A percentile compares a stretch with the other conserved stretches of the same genome.
Conservation (phyloP, 1,140 invertebrate genomes). For the Cotesia glomerata region DNA sequence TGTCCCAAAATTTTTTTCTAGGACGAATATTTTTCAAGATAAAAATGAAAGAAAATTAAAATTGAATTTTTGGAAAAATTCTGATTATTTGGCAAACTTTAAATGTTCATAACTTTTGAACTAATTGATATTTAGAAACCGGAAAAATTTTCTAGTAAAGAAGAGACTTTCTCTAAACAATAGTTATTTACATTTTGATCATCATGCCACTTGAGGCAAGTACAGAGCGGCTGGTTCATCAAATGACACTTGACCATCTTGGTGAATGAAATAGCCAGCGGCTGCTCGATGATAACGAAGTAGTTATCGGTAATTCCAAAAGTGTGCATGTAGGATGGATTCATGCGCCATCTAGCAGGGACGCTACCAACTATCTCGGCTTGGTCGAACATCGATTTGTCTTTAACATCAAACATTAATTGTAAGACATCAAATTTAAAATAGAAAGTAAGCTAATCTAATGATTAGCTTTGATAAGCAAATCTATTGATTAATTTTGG, state of each 20-base stretch:
- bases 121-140: too few species aligned
- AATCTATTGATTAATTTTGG: background rate
- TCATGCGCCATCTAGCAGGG: constrained; percentile 75
- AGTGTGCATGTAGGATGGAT: constrained; percentile 88
- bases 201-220: constrained; percentile 74
- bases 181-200: constrained; percentile 68
- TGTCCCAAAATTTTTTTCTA: too few species aligned
- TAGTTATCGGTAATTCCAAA: constrained; percentile 87
- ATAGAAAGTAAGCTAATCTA: too few species aligned
- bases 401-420: too few species aligned
- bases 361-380: constrained; percentile 74
- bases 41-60: too few species aligned
- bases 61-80: too few species aligned
- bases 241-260: constrained; percentile 67
- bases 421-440: background rate
- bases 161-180: too few species aligned
- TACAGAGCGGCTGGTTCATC: constrained; percentile 68
- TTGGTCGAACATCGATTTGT: constrained; percentile 71
- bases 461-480: too few species aligned
- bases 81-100: too few species aligned
- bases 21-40: too few species aligned
- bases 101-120: too few species aligned
- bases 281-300: constrained; percentile 85
- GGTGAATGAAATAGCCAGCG: constrained; percentile 73
- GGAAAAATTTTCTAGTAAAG: too few species aligned